phyloP scores from a whole-genome alignment of 2,113 vertebrate genomes.

The Scomber japonicus region DNA sequence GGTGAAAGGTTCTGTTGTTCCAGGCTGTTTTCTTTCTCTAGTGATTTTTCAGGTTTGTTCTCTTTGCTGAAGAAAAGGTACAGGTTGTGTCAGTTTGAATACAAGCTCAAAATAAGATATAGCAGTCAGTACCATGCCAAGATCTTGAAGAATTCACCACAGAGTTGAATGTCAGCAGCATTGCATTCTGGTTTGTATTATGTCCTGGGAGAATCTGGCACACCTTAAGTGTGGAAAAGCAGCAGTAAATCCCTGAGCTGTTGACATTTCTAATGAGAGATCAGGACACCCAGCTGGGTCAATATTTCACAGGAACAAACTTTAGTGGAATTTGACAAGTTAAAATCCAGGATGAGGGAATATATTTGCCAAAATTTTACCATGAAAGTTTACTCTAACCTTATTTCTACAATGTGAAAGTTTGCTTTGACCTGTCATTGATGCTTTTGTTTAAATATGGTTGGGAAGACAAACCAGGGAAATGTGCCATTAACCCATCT shows the following conservation, averaged over 20 bases:
- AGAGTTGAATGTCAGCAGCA: background rate
- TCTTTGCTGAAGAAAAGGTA: background rate
- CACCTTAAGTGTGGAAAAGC: background rate
- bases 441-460: background rate
- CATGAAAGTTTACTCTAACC: background rate
- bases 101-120: background rate
- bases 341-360: background rate
- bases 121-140: background rate
- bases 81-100: background rate
- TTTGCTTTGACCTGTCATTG: background rate
- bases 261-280: background rate
- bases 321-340: background rate
- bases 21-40: background rate
- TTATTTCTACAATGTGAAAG: background rate
- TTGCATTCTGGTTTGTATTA: constrained; percentile 1
- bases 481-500: background rate
- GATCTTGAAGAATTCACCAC: background rate
- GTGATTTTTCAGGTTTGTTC: background rate
- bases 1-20: constrained; percentile 16
- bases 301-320: constrained; percentile 25
- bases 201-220: background rate
- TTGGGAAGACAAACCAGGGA: background rate
- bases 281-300: constrained; percentile 17
- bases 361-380: background rate
- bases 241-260: constrained; percentile 2